Conservation (phyloP, 1,140 invertebrate genomes). For the Proctacanthus coquilletti region DNA sequence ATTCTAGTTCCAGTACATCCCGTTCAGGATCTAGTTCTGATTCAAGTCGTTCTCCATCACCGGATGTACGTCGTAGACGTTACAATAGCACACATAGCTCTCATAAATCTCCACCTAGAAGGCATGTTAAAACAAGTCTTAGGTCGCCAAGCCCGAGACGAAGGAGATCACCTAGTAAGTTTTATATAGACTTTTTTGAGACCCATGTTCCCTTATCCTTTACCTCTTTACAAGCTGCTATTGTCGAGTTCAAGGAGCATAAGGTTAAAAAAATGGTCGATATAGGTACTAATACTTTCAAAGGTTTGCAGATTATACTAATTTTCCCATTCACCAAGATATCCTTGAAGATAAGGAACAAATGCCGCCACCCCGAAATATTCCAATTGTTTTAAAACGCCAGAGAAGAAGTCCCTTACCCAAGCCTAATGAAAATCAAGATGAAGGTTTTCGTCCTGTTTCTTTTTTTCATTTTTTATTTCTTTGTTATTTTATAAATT, state of each 20-base stretch:
- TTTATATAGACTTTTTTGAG: background rate
- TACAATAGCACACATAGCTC: slow-evolving; percentile 13
- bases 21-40: slow-evolving; percentile 30
- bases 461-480: no score
- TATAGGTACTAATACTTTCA: no score
- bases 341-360: background rate
- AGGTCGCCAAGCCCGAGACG: slow-evolving; percentile 21
- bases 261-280: background rate
- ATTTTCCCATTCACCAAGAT: no score
- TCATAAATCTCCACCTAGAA: slow-evolving; percentile 17
- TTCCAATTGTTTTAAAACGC: no score
- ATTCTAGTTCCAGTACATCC: slow-evolving; percentile 43
- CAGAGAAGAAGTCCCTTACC: no score
- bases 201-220: background rate
- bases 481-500: no score
- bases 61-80: slow-evolving; percentile 16
- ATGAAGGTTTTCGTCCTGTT: no score
- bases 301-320: no score
- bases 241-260: background rate
- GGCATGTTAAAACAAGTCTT: slow-evolving; percentile 10
- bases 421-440: no score
- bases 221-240: background rate
- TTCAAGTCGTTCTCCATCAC: slow-evolving; percentile 25
- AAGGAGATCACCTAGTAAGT: slow-evolving; percentile 18
- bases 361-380: background rate